Base-by-base conservation (phyloP, 2,797 vertebrate genomes). In the Syngnathus acus region DNA sequence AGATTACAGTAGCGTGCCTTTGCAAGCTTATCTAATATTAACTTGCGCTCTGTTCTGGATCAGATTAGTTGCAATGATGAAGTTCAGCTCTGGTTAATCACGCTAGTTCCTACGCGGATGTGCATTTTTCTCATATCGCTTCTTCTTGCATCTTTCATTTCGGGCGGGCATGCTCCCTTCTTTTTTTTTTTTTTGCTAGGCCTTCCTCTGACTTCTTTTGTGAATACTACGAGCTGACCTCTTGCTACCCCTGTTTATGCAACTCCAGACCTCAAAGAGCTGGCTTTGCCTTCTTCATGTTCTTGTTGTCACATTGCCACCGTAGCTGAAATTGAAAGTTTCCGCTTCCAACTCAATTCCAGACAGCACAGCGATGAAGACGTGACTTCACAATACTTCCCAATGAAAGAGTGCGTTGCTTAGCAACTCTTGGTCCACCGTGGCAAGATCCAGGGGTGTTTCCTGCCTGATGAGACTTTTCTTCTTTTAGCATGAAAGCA, bases 361-460 rank as follows among this genome's bases (percentile, higher is more conserved):
- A 84, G 77, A 80, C 80, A 55, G 69, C 78, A 72, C 77, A 21
- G 79, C 77, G 71, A 70, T 32, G 67, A 78, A 87, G 73, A 87
- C 75, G 74, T 65, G 72, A 79, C 83, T 85, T 78, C 80, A 72
- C 82, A 80, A 71, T 76, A 75, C 84, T 87, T 89, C 82, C 81
- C 81, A 68, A 75, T 75, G 76, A 89, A 90, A 91, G 80, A 75
- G 81, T 19, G 81, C 72, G 91, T 92, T 92, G 91, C 91, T 81
- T 82, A 89, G 91, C 91, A 92, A 92, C 91, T 86, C 85, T 58
- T 67, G 82, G 82, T 83, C 88, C 76, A 80, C 88, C 86, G 88
- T 86, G 72, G 85, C 73, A 76, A 87, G 85, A 86, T 89, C 82
- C 85, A 88, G 86, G 88, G 90, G 89, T 91, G 89, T 91, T 92